Evolutionary conservation across 2,888 invertebrate species (phyloP).

Genomic region (Electrophaes corylata): DNA sequence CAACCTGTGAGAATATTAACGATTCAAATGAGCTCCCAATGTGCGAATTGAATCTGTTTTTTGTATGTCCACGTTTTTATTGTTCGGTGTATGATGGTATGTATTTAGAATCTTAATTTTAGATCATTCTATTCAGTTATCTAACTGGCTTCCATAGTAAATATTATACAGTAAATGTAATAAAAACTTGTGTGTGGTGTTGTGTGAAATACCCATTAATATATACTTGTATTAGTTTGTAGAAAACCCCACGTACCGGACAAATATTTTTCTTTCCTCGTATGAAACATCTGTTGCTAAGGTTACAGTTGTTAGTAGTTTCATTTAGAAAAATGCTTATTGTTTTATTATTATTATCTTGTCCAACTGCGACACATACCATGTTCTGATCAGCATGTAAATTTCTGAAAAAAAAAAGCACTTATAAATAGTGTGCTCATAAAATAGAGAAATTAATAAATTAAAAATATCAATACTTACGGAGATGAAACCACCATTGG

Average conservation of each 20-base stretch:
- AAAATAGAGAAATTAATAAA: not conserved
- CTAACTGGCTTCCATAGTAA: too few relatives aligned
- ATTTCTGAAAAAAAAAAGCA: conserved; percentile 48
- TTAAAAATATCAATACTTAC: conserved; percentile 59
- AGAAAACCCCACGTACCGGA: conserved; percentile 58
- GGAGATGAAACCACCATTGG: conserved; percentile 84
- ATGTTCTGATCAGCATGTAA: conserved; percentile 61
- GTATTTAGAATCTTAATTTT: too few relatives aligned
- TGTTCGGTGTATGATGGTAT: too few relatives aligned
- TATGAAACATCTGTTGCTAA: conserved; percentile 83
- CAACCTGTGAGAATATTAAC: conserved; percentile 44
- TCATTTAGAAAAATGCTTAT: conserved; percentile 79
- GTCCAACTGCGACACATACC: conserved; percentile 86
- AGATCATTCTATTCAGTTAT: too few relatives aligned
- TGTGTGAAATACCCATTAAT: too few relatives aligned
- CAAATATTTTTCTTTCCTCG: conserved; percentile 64
- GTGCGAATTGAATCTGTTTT: not conserved
- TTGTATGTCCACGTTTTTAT: not conserved
- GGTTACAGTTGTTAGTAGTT: conserved; percentile 75
- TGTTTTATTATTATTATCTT: conserved; percentile 78
- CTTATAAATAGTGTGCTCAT: not conserved
- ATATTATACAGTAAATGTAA: too few relatives aligned
- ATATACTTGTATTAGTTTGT: too few relatives aligned
- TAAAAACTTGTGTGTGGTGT: too few relatives aligned
- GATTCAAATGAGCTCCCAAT: not conserved